Base-by-base conservation (phyloP, 2,113 vertebrate species). In the Erinaceus europaeus region DNA sequence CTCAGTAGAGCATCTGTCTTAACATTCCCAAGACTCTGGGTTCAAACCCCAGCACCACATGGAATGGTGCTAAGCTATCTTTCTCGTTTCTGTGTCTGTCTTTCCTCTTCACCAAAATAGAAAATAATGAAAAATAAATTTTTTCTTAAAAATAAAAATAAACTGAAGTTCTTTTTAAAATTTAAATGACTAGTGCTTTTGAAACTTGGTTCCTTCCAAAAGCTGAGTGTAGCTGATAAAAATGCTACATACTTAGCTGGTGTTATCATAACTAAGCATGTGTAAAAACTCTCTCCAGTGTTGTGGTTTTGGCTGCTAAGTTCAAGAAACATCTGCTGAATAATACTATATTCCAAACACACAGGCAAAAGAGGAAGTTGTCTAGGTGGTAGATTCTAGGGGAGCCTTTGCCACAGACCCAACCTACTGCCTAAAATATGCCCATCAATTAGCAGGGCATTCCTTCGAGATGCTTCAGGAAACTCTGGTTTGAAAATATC, bases 281-380 rank as follows among this genome's bases (percentile, higher is more conserved):
- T 65, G 69, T 78, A 81, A 84, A 89, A 91, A 18, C 81, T 93
- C 52, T 90, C 72, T 73, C 81, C 86, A 88, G 40, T 84, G 65
- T n/a, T 92, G 88, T 88, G 80, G 80, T 91, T 94, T 93, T 55
- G 84, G 77, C 81, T 80, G 44, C 80, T 50, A 73, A 71, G 9
- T 93, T 93, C 73, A 53, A 65, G 80, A 77, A 86, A 86, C 42
- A 48, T 74, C 80, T 92, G 91, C 67, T 86, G 90, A 86, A 84
- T 69, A 32, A 29, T 77, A 25, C 40, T 46, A 14, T 23, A 52
- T 9, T 14, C 40, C 53, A 90, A 61, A 76, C 46, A 55, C 61
- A 64, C 7, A 36, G 62, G 67, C 44, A 62, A 62, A 76, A 25
- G 32, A 52, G 55, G 62, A 83, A 80, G 36, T 29, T 72, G 40